These are phyloP conservation scores for Anguilla pacifica DNA, from an alignment of 2,797 vertebrate genomes.

Conservation along the genomic window DNA sequence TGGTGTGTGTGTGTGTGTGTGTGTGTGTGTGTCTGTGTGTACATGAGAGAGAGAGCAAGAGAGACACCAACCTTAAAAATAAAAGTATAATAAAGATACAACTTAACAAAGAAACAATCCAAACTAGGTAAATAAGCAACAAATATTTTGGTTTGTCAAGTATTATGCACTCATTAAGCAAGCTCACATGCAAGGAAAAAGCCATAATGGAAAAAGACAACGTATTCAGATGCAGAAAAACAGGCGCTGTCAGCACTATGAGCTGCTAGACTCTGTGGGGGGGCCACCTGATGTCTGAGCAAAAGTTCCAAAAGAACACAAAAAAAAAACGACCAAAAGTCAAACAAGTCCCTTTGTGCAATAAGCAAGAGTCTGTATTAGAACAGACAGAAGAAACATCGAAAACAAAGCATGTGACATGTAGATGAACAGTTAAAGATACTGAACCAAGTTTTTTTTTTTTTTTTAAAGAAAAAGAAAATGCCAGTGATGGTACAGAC, in stretches of 20 bases:
- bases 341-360: slow-evolving; percentile 22
- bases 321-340: not conserved
- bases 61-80: slow-evolving; percentile 55
- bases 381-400: not conserved
- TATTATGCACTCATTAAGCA: slow-evolving; percentile 53
- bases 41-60: slow-evolving; percentile 75
- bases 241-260: slow-evolving; percentile 34
- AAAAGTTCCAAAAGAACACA: not conserved
- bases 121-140: slow-evolving; percentile 64
- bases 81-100: slow-evolving; percentile 56
- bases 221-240: slow-evolving; percentile 52
- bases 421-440: slow-evolving; percentile 28
- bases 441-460: slow-evolving; percentile 10
- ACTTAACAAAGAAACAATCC: slow-evolving; percentile 57
- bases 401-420: slow-evolving; percentile 20
- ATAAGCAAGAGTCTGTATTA: slow-evolving; percentile 14
- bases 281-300: slow-evolving; percentile 13
- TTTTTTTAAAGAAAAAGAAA: not conserved
- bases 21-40: no score
- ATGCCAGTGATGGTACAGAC: not conserved
- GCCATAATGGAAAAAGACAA: slow-evolving; percentile 64
- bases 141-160: slow-evolving; percentile 72
- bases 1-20: not conserved
- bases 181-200: slow-evolving; percentile 71
- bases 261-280: not conserved